Base-by-base conservation (phyloP, 2,113 vertebrate species). In the Lonchura striata region DNA sequence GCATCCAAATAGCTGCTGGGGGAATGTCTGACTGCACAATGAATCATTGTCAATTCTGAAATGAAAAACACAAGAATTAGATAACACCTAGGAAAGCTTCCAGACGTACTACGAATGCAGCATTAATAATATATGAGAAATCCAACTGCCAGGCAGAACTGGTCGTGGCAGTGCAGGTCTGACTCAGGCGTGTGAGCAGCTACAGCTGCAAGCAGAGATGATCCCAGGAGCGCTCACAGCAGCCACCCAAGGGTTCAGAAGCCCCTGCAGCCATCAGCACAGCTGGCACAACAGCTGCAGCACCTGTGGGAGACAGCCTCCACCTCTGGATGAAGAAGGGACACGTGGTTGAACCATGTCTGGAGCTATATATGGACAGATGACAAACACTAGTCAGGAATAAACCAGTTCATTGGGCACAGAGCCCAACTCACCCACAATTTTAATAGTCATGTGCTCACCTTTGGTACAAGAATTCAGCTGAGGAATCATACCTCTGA, bases 41-140 rank as follows among this genome's bases (percentile, higher is more conserved):
- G 63, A 88, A 95, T 92, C 82, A 88, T 35, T 72, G 86, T 79
- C 88, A 93, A 68, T 39, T 92, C 92, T 60, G 49, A 92, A 96
- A 86, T 15, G 11, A 82, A 88, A 78, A 88, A 59, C 10, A 70
- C 16, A 65, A 81, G 31, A 88, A 86, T 68, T 90, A 95, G 90
- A 33, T 83, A 94, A 86, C 70, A 92, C 88, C 64, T 86, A 71
- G 57, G 88, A 95, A 94, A 85, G 44, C 53, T 92, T 96, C 93
- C 90, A 92, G 69, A 83, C 5, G 1, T 57, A 49, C 56, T 92
- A 70, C 68, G 90, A 90, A 87, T 27, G 64, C 35, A 86, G 71
- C 20, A 66, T 52, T 70, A 86, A 7, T 90, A 82, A 87, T 44
- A 85, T 2, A 86, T 11, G 19, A 92, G 68, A 50, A 92, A 96